phyloP scores from a whole-genome alignment of 2,113 vertebrate species.

The Esox niger region DNA sequence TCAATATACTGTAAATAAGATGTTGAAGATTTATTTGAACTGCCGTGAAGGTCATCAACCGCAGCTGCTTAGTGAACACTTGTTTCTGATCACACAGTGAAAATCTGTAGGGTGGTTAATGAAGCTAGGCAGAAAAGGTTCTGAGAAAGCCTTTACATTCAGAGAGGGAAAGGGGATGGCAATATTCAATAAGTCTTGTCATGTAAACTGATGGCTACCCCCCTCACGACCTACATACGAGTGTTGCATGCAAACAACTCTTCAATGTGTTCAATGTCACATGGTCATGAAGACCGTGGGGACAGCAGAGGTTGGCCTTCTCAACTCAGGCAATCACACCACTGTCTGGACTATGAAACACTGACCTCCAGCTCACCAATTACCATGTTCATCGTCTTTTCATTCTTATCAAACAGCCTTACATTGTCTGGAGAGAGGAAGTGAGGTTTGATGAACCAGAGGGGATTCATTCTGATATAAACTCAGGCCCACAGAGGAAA shows the following conservation, averaged over 20 bases:
- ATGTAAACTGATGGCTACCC: background rate
- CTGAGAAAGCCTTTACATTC: background rate
- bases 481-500: background rate
- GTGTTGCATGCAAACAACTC: constrained; percentile 20
- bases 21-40: too few species aligned
- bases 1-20: too few species aligned
- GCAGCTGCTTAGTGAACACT: too few species aligned
- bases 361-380: constrained; percentile 28
- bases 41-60: too few species aligned
- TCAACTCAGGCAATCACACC: constrained; percentile 1
- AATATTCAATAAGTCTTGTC: background rate
- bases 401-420: background rate
- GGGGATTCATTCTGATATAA: constrained; percentile 10
- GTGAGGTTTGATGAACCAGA: background rate
- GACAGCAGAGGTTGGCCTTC: background rate
- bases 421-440: constrained; percentile 5
- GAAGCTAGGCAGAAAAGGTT: too few species aligned
- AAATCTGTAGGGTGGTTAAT: too few species aligned
- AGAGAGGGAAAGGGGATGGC: background rate
- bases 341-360: background rate
- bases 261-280: constrained; percentile 17
- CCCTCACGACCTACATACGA: constrained; percentile 37
- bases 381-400: constrained; percentile 10
- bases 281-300: background rate
- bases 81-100: too few species aligned